Conservation (phyloP, 1,140 invertebrate species). For the Scylla paramamosain region DNA sequence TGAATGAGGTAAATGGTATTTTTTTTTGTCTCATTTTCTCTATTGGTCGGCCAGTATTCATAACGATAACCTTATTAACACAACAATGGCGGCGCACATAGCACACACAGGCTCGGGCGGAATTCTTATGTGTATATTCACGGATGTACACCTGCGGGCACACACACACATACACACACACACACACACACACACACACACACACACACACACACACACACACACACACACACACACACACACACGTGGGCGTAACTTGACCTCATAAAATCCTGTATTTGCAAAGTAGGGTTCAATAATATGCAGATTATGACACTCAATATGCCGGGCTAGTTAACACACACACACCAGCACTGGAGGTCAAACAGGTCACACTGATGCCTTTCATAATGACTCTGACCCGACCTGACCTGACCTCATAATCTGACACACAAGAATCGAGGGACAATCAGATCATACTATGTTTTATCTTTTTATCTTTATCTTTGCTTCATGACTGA, state of each 20-base stretch:
- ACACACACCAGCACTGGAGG: no score
- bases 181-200: constrained; percentile 10
- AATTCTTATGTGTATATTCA: neutral
- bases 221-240: constrained; percentile 3
- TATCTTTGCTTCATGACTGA: no score
- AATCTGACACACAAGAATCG: no score
- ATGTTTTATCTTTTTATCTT: no score
- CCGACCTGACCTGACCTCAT: no score
- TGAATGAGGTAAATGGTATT: neutral
- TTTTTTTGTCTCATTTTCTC: neutral
- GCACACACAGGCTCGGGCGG: neutral
- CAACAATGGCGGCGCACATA: neutral
- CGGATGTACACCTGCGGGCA: neutral
- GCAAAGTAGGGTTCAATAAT: no score
- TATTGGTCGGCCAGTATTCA: neutral
- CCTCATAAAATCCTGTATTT: no score
- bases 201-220: neutral
- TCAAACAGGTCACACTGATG: no score
- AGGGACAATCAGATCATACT: no score
- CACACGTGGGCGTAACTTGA: neutral
- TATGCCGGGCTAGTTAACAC: no score
- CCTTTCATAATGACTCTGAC: no score
- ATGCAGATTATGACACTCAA: no score
- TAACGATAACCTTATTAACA: neutral
- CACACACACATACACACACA: constrained; percentile 1